Percentiles rank a stretch among this genome's conserved stretches.
Evolutionary conservation across 92 coral and sea anemone genomes (phyloP).

Genomic region (Parazoanthus atlanticus): DNA sequence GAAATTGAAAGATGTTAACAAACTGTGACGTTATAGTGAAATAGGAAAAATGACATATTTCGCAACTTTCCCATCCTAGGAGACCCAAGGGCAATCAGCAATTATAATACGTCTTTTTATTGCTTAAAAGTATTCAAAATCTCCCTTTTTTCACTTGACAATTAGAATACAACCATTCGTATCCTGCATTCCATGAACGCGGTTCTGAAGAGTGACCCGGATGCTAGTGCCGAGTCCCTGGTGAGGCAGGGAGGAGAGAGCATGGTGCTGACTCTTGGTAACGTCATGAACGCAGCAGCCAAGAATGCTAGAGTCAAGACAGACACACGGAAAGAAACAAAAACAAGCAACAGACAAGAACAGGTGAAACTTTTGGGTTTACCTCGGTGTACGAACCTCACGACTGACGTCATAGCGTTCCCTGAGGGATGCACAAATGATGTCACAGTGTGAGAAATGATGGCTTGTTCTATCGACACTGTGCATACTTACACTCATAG

Average conservation of each 20-base stretch:
- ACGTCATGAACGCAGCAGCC: conserved; percentile 18
- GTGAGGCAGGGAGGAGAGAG: conserved; percentile 4
- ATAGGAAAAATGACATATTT: too few species aligned
- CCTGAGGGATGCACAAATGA: too few species aligned
- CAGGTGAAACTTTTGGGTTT: neutral
- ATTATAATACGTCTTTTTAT: neutral
- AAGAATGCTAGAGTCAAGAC: neutral
- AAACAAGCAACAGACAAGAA: neutral
- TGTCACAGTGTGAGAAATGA: too few species aligned
- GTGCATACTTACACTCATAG: too few species aligned
- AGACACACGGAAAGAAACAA: neutral
- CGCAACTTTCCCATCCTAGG: too few species aligned
- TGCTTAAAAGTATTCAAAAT: too few species aligned
- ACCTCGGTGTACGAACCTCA: too few species aligned
- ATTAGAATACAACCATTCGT: neutral
- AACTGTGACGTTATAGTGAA: too few species aligned
- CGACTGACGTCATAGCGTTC: too few species aligned
- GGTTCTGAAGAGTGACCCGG: neutral
- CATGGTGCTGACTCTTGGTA: conserved; percentile 10
- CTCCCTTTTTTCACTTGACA: neutral
- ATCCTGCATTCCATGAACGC: neutral
- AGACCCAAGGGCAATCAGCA: too few species aligned
- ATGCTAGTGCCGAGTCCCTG: conserved; percentile 3
- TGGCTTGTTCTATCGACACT: too few species aligned
- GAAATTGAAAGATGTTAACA: too few species aligned